These are phyloP conservation scores for Prionailurus viverrinus DNA, from an alignment of 2,113 vertebrate species.

Conservation along the genomic window DNA sequence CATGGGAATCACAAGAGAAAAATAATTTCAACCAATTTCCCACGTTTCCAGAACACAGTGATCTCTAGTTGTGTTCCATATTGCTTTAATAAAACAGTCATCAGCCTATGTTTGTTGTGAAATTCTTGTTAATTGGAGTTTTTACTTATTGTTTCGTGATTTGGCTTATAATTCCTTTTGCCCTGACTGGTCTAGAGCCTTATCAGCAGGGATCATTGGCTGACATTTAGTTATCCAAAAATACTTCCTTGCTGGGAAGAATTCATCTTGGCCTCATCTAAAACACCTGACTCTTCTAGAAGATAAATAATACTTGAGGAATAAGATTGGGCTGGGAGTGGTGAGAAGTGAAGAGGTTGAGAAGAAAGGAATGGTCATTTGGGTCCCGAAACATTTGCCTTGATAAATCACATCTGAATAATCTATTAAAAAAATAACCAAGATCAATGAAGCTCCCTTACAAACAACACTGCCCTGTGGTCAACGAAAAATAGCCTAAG, in stretches of 20 bases:
- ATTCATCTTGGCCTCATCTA: not conserved
- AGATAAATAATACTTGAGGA: conserved; percentile 3
- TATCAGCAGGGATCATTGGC: conserved; percentile 22
- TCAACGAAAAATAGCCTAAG: conserved; percentile 66
- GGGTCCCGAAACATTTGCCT: not conserved
- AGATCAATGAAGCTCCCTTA: conserved; percentile 44
- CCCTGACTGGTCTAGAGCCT: not conserved
- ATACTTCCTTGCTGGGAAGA: conserved; percentile 25
- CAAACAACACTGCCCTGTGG: conserved; percentile 39
- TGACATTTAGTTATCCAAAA: conserved; percentile 59
- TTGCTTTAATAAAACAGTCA: conserved; percentile 57
- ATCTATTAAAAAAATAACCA: not conserved
- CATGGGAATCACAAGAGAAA: conserved; percentile 40
- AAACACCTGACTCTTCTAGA: conserved; percentile 49
- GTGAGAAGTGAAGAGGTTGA: not conserved
- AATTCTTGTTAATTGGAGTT: conserved; percentile 50
- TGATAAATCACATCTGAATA: not conserved
- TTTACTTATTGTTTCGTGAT: conserved; percentile 51
- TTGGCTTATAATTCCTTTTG: conserved; percentile 44
- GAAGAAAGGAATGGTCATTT: conserved; percentile 31
- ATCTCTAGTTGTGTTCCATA: not conserved
- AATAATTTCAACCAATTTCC: not conserved
- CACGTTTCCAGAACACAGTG: conserved; percentile 34
- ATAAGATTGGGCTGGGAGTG: not conserved
- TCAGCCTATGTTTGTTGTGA: not conserved